Conservation (phyloP, 2,888 invertebrate species). For the Agrotis segetum region DNA sequence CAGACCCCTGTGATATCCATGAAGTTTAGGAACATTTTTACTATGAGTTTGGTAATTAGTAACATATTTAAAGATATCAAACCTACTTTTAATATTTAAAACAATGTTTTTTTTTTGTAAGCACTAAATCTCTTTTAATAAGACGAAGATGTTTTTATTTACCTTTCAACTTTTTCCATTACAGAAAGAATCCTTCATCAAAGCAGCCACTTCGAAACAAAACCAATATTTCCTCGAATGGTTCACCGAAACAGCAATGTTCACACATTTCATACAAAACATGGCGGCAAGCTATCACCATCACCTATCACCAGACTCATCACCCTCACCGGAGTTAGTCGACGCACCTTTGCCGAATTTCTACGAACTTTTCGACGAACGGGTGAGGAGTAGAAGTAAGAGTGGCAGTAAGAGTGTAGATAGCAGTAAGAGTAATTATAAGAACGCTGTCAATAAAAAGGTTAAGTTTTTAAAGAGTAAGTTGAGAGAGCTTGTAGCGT, state of each 20-base stretch:
- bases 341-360: conserved; percentile 86
- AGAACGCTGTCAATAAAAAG: conserved; percentile 84
- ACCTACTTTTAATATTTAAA: too few relatives aligned
- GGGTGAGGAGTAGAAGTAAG: conserved; percentile 71
- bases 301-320: conserved; percentile 37
- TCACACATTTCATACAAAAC: conserved; percentile 93
- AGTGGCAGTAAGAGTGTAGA: conserved; percentile 66
- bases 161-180: conserved; percentile 66
- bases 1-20: too few relatives aligned
- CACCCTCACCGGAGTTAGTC: conserved; percentile 66
- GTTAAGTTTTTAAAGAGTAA: conserved; percentile 84
- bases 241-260: conserved; percentile 97
- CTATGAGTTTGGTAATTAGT: too few relatives aligned
- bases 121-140: too few relatives aligned
- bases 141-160: not conserved
- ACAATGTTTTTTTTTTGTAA: too few relatives aligned
- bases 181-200: conserved; percentile 94
- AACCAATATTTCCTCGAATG: conserved; percentile 95
- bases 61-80: too few relatives aligned
- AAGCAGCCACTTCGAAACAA: conserved; percentile 92
- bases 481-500: conserved; percentile 85
- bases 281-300: conserved; percentile 73
- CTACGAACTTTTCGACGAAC: conserved; percentile 85
- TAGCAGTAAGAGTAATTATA: conserved; percentile 81
- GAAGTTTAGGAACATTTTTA: too few relatives aligned